Conservation (phyloP, 2,888 invertebrate species). For the Xanthostigma xanthostigma region DNA sequence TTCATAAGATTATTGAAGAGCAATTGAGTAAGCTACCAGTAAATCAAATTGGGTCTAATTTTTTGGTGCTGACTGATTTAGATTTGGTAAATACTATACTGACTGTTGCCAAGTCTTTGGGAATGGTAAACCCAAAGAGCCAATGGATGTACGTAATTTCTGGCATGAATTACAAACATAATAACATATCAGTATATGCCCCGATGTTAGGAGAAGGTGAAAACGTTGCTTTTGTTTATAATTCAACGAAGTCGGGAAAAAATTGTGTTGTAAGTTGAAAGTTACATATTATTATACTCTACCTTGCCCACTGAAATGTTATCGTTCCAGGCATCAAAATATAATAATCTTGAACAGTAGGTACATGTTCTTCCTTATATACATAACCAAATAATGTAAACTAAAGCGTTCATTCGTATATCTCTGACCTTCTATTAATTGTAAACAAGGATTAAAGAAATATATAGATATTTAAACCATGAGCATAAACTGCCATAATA, state of each 20-base stretch:
- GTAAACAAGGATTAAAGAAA: no score
- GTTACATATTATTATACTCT: neutral
- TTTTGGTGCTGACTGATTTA: constrained; percentile 45
- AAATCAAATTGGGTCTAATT: constrained; percentile 27
- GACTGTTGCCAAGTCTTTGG: constrained; percentile 47
- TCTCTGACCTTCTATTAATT: no score
- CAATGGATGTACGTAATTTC: constrained; percentile 73
- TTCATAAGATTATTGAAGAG: constrained; percentile 19
- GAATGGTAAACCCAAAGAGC: constrained; percentile 52
- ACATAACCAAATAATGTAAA: no score
- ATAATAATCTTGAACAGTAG: no score
- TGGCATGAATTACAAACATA: constrained; percentile 34
- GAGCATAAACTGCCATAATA: no score
- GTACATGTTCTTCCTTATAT: no score
- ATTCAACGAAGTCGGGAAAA: constrained; percentile 36
- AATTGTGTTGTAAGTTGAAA: constrained; percentile 37
- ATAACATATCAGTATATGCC: constrained; percentile 38
- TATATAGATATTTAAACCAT: no score
- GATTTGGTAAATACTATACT: constrained; percentile 48
- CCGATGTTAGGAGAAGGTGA: constrained; percentile 57
- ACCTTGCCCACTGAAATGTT: no score
- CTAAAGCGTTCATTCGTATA: no score
- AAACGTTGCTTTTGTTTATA: constrained; percentile 64
- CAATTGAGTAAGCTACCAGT: constrained; percentile 22
- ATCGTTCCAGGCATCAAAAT: no score